Conservation (phyloP, 2,113 vertebrate genomes). For the Pluvialis apricaria region DNA sequence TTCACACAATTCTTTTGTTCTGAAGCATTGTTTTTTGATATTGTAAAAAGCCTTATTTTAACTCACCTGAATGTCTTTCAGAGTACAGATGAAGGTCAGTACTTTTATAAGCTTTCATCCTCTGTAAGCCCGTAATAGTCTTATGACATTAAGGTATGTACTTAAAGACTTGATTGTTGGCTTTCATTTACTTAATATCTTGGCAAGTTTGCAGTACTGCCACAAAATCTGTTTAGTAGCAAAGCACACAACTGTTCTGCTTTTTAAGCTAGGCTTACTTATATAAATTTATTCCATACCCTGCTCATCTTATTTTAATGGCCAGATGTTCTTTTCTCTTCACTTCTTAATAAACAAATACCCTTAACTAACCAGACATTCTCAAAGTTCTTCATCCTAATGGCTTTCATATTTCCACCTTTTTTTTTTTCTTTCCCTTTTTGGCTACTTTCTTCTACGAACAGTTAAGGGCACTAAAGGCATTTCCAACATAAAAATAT, state of each 20-base stretch:
- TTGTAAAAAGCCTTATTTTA: not conserved
- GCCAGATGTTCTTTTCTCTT: slow-evolving; percentile 64
- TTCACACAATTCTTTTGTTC: not conserved
- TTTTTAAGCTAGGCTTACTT: slow-evolving; percentile 53
- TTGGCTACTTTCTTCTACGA: not conserved
- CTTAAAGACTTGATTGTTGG: slow-evolving; percentile 61
- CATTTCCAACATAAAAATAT: not conserved
- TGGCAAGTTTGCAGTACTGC: slow-evolving; percentile 36
- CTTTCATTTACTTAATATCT: slow-evolving; percentile 63
- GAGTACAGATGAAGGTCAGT: not conserved
- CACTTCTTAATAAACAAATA: slow-evolving; percentile 49
- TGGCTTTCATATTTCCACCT: not conserved
- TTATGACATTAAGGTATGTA: slow-evolving; percentile 52
- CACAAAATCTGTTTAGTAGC: slow-evolving; percentile 53
- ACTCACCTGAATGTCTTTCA: not conserved
- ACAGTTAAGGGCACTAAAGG: not conserved
- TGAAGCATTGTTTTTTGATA: not conserved
- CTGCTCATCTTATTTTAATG: slow-evolving; percentile 55
- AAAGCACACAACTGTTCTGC: slow-evolving; percentile 52
- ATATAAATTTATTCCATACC: slow-evolving; percentile 59
- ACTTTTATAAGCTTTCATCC: not conserved
- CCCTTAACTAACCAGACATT: slow-evolving; percentile 24
- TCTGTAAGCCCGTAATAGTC: slow-evolving; percentile 38
- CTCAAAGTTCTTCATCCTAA: not conserved
- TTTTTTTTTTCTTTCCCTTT: not conserved